Evolutionary conservation across 2,113 vertebrate genomes (phyloP).

Genomic region (Terrapene triunguis): DNA sequence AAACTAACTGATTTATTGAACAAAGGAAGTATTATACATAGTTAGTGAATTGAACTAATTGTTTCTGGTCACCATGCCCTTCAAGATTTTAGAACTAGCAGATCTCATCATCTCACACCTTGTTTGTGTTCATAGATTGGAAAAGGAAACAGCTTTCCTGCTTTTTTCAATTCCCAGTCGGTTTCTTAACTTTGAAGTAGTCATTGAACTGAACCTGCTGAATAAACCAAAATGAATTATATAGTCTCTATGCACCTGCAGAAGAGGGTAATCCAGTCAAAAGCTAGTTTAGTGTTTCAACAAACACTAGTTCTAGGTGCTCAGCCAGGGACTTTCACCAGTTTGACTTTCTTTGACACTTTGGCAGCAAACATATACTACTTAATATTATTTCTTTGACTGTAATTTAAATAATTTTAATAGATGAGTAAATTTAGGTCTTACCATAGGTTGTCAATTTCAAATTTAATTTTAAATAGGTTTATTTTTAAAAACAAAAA

Average conservation of each 20-base stretch:
- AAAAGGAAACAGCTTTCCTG: neutral
- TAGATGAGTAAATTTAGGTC: neutral
- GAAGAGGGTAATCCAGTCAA: neutral
- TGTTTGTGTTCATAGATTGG: neutral
- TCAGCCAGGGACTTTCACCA: neutral
- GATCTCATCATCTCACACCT: neutral
- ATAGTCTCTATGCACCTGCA: neutral
- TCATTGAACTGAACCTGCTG: neutral
- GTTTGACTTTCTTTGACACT: neutral
- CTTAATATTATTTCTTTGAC: neutral
- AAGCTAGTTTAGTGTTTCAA: neutral
- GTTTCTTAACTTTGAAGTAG: neutral
- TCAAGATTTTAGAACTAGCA: neutral
- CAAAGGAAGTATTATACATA: neutral
- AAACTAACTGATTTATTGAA: neutral
- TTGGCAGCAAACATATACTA: neutral
- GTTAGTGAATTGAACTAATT: neutral
- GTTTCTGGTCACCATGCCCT: neutral
- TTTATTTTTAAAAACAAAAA: neutral
- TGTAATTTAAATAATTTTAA: neutral
- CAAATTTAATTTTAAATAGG: neutral
- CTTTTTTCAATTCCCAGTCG: neutral
- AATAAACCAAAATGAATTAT: neutral
- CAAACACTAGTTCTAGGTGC: neutral
- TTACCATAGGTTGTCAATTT: neutral